Conservation (phyloP, 2,888 invertebrate genomes). For the Thera britannica region DNA sequence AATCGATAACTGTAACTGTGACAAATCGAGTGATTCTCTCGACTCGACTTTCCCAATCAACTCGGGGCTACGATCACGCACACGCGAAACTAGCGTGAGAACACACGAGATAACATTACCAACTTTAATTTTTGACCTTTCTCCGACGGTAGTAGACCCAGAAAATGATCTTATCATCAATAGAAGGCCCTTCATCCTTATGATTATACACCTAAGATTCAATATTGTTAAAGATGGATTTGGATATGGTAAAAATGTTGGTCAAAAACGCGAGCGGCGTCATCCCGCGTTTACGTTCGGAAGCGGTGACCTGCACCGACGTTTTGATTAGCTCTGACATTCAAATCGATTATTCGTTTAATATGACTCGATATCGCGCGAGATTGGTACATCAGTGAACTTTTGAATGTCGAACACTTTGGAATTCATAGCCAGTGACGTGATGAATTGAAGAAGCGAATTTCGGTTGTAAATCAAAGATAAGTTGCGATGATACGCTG, state of each 20-base stretch:
- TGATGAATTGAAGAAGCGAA: conserved; percentile 16
- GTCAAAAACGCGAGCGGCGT: conserved; percentile 68
- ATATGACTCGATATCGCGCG: conserved; percentile 70
- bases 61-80: conserved; percentile 59
- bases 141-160: conserved; percentile 57
- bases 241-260: conserved; percentile 43
- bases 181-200: conserved; percentile 21
- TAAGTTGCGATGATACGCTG: conserved; percentile 12
- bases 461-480: conserved; percentile 32
- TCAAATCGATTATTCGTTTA: conserved; percentile 80
- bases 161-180: conserved; percentile 23
- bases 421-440: conserved; percentile 5
- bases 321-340: conserved; percentile 83
- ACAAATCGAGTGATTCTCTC: conserved; percentile 68
- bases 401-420: conserved; percentile 57
- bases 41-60: conserved; percentile 66
- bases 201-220: conserved; percentile 25
- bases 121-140: conserved; percentile 71
- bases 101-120: conserved; percentile 68
- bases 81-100: conserved; percentile 75
- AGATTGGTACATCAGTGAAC: conserved; percentile 49
- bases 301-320: conserved; percentile 80
- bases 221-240: conserved; percentile 23
- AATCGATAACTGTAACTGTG: conserved; percentile 60
- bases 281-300: conserved; percentile 76